Conservation (phyloP, 2,797 vertebrate species). For the Enteromius argenteus region DNA sequence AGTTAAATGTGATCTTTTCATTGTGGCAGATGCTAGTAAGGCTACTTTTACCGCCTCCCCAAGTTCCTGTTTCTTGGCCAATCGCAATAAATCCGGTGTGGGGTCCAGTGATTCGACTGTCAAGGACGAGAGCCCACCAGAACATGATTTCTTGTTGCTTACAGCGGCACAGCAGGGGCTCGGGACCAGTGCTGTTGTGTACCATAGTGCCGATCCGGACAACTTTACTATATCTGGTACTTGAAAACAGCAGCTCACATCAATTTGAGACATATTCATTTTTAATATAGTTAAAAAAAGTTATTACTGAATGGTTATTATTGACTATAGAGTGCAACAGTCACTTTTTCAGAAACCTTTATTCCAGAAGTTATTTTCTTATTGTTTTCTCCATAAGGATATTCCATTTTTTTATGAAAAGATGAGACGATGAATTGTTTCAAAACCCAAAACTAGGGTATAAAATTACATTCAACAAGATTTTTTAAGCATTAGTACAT, state of each 20-base stretch:
- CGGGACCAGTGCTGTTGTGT: slow-evolving; percentile 74
- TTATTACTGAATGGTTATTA: neutral
- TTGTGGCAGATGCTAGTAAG: slow-evolving; percentile 91
- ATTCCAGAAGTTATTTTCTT: neutral
- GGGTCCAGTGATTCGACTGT: slow-evolving; percentile 82
- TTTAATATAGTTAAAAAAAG: neutral
- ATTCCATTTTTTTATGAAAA: neutral
- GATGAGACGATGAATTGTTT: neutral
- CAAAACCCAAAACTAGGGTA: neutral
- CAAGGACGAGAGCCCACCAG: slow-evolving; percentile 88
- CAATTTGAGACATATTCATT: neutral
- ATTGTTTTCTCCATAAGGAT: neutral
- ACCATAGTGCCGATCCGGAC: slow-evolving; percentile 77
- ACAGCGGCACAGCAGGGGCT: slow-evolving; percentile 77
- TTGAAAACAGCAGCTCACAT: neutral
- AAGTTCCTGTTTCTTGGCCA: slow-evolving; percentile 97
- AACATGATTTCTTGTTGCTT: slow-evolving; percentile 82
- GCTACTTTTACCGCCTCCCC: slow-evolving; percentile 95
- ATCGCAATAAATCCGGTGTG: slow-evolving; percentile 85
- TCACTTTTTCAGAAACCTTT: neutral
- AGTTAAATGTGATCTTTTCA: neutral
- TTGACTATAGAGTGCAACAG: neutral
- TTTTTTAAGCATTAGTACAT: neutral
- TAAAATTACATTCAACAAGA: neutral
- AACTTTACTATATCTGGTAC: slow-evolving; percentile 84